Percentiles rank a stretch among this genome's conserved stretches.
These are phyloP conservation scores for Scrobipalpa atriplicella DNA, from an alignment of 2,888 invertebrate species.

Conservation along the genomic window DNA sequence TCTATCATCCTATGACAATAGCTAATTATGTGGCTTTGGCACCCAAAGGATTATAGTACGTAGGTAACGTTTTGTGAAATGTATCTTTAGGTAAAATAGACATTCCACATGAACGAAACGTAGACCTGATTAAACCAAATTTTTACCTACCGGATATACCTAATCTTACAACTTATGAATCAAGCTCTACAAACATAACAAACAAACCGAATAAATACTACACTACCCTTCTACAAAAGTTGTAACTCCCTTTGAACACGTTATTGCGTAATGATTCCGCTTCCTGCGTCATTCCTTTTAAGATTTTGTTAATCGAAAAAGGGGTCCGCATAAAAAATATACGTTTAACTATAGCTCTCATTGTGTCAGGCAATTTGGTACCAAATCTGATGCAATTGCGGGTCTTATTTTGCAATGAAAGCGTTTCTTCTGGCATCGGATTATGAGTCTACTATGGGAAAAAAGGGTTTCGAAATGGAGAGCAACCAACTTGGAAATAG, in stretches of 20 bases:
- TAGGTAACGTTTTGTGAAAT: too few species aligned
- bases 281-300: constrained; percentile 23
- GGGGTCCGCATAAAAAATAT: constrained; percentile 22
- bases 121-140: too few species aligned
- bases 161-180: neutral
- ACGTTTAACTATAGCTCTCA: constrained; percentile 21
- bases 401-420: constrained; percentile 19
- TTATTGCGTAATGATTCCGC: constrained; percentile 24
- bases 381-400: constrained; percentile 15
- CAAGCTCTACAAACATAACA: neutral
- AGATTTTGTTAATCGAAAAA: constrained; percentile 26
- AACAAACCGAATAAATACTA: neutral
- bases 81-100: too few species aligned
- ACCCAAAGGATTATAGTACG: too few species aligned
- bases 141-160: neutral
- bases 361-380: constrained; percentile 23
- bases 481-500: too few species aligned
- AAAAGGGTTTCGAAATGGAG: too few species aligned
- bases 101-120: too few species aligned
- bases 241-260: neutral
- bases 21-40: too few species aligned
- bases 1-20: too few species aligned
- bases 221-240: neutral
- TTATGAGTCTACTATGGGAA: too few species aligned
- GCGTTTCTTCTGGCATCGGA: too few species aligned